These are phyloP conservation scores for Nansenia antarctica DNA, from an alignment of 2,113 vertebrate species.

Conservation along the genomic window DNA sequence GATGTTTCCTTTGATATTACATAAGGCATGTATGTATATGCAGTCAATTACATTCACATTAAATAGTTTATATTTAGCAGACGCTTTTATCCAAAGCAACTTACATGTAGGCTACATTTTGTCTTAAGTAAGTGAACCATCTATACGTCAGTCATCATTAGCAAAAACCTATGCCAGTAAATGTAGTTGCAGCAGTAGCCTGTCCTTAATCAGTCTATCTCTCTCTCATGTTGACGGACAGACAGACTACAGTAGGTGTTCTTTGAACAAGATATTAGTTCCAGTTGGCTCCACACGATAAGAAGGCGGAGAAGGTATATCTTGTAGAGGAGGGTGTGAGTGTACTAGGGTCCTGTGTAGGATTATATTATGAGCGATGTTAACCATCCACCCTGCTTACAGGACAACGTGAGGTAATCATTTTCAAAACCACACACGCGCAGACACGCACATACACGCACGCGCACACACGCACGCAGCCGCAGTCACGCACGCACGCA, in stretches of 20 bases:
- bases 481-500: no score
- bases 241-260: not conserved
- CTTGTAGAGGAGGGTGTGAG: not conserved
- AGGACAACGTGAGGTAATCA: no score
- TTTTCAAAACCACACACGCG: no score
- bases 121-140: no score
- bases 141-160: no score
- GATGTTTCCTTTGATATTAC: constrained; percentile 16
- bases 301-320: not conserved
- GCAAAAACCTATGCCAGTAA: no score
- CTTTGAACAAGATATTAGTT: constrained; percentile 24
- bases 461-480: no score
- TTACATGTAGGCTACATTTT: no score
- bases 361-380: not conserved
- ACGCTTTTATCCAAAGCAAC: no score
- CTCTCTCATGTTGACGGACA: not conserved
- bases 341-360: not conserved
- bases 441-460: no score
- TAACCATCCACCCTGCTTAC: not conserved
- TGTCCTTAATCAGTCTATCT: constrained; percentile 44
- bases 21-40: constrained; percentile 32
- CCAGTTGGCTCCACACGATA: not conserved
- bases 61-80: no score
- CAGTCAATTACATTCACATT: no score
- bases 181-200: constrained; percentile 23